These are phyloP conservation scores for Nemapogon koenigi DNA, from an alignment of 2,888 invertebrate genomes.

Conservation along the genomic window DNA sequence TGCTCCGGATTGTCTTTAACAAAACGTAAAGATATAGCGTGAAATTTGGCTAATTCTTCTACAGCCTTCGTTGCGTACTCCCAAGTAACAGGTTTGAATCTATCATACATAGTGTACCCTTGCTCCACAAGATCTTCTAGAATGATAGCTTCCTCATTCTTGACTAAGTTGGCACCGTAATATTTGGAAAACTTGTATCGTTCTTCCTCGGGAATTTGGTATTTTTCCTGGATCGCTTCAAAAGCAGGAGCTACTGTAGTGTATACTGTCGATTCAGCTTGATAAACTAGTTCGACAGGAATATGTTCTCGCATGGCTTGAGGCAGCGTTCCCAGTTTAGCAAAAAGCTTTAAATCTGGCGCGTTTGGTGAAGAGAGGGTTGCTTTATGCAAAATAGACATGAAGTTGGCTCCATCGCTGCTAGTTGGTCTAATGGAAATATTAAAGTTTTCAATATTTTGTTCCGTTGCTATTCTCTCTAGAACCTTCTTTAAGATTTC, in stretches of 20 bases:
- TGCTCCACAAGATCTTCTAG: slow-evolving; percentile 28
- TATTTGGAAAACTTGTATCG: slow-evolving; percentile 25
- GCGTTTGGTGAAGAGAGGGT: slow-evolving; percentile 17
- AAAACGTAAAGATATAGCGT: slow-evolving; percentile 38
- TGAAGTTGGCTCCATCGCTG: slow-evolving; percentile 32
- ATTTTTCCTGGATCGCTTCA: slow-evolving; percentile 22
- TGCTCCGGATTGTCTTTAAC: slow-evolving; percentile 29
- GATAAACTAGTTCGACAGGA: slow-evolving; percentile 20
- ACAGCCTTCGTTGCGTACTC: slow-evolving; percentile 27
- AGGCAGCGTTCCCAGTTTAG: slow-evolving; percentile 26
- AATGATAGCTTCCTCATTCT: slow-evolving; percentile 27
- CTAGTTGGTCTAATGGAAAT: slow-evolving; percentile 21
- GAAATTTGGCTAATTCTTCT: slow-evolving; percentile 30
- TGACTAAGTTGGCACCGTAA: slow-evolving; percentile 22
- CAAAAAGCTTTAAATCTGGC: slow-evolving; percentile 26
- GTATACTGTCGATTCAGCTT: slow-evolving; percentile 26
- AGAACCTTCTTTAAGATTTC: slow-evolving; percentile 17
- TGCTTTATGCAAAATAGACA: slow-evolving; percentile 25
- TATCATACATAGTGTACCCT: slow-evolving; percentile 25
- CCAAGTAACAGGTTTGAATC: slow-evolving; percentile 27
- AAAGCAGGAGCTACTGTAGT: slow-evolving; percentile 17
- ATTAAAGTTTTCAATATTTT: slow-evolving; percentile 17
- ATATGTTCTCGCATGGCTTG: slow-evolving; percentile 19
- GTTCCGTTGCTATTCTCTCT: slow-evolving; percentile 20
- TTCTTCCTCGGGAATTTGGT: slow-evolving; percentile 20